A percentile compares a stretch with the other conserved stretches of the same genome.
phyloP scores from a whole-genome alignment of 2,113 vertebrate genomes.

The Nannobrachium achirus region DNA sequence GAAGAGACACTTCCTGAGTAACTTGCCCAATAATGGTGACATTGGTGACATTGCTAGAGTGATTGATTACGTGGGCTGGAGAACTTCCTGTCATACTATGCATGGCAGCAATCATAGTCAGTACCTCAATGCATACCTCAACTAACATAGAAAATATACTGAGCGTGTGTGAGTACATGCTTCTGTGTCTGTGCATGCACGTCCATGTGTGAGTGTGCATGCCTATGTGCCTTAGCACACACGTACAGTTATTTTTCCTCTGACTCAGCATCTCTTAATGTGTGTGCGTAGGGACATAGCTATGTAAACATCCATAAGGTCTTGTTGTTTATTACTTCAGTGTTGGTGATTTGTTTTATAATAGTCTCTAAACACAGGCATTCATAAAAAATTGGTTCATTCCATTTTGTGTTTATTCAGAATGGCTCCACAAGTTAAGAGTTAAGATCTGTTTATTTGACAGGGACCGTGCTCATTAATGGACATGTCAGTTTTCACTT shows the following conservation, averaged over 20 bases:
- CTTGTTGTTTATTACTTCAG: background rate
- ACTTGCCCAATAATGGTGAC: too few relatives aligned
- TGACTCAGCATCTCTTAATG: conserved; percentile 9
- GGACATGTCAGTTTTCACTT: too few relatives aligned
- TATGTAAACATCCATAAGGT: conserved; percentile 5
- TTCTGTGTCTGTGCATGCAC: background rate
- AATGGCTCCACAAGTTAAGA: too few relatives aligned
- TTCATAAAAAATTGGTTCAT: background rate
- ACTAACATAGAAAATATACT: too few relatives aligned
- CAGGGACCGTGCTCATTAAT: too few relatives aligned
- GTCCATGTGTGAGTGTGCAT: background rate
- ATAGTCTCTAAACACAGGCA: background rate
- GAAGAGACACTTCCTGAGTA: too few relatives aligned
- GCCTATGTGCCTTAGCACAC: background rate
- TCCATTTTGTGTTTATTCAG: background rate
- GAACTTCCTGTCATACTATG: background rate
- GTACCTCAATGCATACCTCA: too few relatives aligned
- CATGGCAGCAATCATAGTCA: too few relatives aligned
- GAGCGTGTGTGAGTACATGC: background rate
- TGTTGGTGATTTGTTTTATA: background rate
- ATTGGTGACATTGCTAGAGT: too few relatives aligned
- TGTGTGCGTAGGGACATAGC: background rate
- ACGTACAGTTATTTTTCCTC: background rate
- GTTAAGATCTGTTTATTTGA: too few relatives aligned
- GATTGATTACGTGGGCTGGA: background rate